Conservation (phyloP, 2,888 invertebrate genomes). For the Lamellibrachia columna region DNA sequence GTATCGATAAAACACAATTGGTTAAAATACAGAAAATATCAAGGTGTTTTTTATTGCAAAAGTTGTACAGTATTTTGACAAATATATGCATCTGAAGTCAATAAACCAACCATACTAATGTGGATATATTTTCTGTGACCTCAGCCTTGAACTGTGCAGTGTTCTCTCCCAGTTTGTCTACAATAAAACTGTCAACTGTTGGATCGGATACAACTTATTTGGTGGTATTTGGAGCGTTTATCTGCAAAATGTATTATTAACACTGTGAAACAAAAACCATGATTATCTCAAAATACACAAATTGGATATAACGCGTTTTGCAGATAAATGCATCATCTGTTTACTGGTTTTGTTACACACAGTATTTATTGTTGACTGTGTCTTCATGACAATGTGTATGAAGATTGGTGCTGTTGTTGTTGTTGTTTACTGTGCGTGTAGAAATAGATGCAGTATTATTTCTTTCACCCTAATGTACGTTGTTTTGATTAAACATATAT, state of each 20-base stretch:
- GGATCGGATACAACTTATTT: not conserved
- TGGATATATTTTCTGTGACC: no score
- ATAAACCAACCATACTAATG: no score
- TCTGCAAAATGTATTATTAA: not conserved
- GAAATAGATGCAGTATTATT: not conserved
- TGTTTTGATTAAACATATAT: slow-evolving; percentile 12
- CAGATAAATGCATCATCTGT: not conserved
- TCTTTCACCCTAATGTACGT: not conserved
- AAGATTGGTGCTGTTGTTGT: not conserved
- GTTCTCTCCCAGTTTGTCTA: not conserved
- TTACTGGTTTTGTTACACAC: not conserved
- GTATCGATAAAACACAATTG: no score
- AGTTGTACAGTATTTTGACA: no score
- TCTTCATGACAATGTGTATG: not conserved
- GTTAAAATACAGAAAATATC: no score
- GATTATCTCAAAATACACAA: no score
- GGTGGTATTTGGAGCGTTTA: not conserved
- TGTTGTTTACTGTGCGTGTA: not conserved
- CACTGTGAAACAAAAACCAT: no score
- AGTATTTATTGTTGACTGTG: not conserved
- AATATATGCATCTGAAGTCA: no score
- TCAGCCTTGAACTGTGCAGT: not conserved
- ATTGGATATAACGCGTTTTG: not conserved
- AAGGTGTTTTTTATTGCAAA: no score
- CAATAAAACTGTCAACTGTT: not conserved